These are phyloP conservation scores for Metacarcinus magister DNA, from an alignment of 2,888 invertebrate species.

Conservation along the genomic window DNA sequence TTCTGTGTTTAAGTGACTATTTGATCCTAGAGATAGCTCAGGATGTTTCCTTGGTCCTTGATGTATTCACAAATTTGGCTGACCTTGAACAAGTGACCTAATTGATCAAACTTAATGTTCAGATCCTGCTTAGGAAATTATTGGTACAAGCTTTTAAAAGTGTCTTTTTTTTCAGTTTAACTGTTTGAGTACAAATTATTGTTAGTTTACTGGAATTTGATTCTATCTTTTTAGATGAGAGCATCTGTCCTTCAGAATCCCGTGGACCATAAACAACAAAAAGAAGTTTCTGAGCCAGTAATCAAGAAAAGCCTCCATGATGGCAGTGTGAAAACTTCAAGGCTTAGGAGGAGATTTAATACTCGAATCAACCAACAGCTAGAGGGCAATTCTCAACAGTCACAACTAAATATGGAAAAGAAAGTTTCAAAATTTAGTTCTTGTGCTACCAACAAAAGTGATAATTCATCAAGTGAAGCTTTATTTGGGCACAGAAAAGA, in stretches of 20 bases:
- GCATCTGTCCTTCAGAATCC: slow-evolving; percentile 21
- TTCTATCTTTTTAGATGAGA: neutral
- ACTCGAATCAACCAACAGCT: neutral
- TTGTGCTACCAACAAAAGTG: neutral
- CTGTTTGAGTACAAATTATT: neutral
- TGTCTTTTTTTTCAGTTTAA: neutral
- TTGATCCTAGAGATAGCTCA: too few relatives aligned
- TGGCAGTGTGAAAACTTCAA: neutral
- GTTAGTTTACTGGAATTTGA: neutral
- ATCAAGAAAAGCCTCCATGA: slow-evolving; percentile 27
- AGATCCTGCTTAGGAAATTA: too few relatives aligned
- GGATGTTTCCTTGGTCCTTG: too few relatives aligned
- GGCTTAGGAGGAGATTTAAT: neutral
- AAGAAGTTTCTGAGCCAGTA: neutral
- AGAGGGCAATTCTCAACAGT: neutral
- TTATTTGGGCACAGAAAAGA: neutral
- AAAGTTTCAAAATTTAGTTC: neutral
- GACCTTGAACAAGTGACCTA: too few relatives aligned
- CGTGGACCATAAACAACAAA: neutral
- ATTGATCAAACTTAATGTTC: too few relatives aligned
- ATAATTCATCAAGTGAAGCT: neutral
- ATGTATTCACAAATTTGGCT: too few relatives aligned
- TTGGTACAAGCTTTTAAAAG: too few relatives aligned
- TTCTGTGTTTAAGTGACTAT: too few relatives aligned
- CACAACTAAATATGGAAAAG: neutral